These are phyloP conservation scores for Cladorhizidae sp. DNA, from an alignment of 37 sponge, comb jelly and placozoan genomes.

Conservation along the genomic window DNA sequence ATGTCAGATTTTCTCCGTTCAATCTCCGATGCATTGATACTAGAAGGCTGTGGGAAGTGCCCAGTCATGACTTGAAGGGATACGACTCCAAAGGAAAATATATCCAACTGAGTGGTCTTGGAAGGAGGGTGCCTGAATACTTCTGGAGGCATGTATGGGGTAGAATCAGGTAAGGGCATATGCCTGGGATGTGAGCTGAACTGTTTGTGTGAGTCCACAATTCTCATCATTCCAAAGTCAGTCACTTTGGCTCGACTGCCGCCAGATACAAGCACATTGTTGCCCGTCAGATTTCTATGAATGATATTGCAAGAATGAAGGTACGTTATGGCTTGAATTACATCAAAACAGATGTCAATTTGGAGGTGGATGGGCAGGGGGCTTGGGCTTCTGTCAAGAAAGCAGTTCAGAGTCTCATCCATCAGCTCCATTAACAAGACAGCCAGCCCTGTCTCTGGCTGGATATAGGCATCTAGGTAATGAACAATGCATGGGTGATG, in stretches of 20 bases:
- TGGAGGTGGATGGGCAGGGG: constrained; percentile 26
- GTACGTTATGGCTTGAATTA: constrained; percentile 30
- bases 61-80: constrained; percentile 9
- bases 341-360: constrained; percentile 31
- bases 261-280: constrained; percentile 34
- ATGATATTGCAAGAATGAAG: constrained; percentile 28
- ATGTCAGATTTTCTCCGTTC: neutral
- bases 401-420: constrained; percentile 38
- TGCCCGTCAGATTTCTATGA: constrained; percentile 39
- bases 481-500: constrained; percentile 43
- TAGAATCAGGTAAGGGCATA: constrained; percentile 17
- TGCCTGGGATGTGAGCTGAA: neutral
- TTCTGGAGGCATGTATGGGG: constrained; percentile 49
- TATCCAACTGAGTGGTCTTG: constrained; percentile 19
- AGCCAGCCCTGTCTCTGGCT: constrained; percentile 15
- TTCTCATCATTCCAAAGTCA: constrained; percentile 41
- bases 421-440: constrained; percentile 48
- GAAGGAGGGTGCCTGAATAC: constrained; percentile 1
- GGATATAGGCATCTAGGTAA: constrained; percentile 3
- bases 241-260: constrained; percentile 36
- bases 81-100: constrained; percentile 43
- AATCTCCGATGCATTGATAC: neutral
- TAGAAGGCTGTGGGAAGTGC: constrained; percentile 20
- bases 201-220: neutral
- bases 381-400: constrained; percentile 8